Conservation (phyloP, 2,888 invertebrate species). For the Eilema griseolum region DNA sequence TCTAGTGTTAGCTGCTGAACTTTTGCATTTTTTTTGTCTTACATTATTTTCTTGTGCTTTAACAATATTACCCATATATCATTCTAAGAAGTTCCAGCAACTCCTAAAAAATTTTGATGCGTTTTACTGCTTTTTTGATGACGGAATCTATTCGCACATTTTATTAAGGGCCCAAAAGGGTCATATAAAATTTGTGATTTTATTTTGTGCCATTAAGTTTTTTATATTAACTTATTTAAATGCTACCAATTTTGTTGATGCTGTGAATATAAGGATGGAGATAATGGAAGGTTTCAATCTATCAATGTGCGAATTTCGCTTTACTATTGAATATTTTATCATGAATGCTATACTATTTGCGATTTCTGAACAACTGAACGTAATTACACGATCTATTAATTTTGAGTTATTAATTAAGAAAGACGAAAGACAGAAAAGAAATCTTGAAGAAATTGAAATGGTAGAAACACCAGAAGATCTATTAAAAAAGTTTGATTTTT, state of each 20-base stretch:
- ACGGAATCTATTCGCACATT: constrained; percentile 14
- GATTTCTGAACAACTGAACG: constrained; percentile 54
- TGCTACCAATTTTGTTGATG: no score
- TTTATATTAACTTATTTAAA: not conserved
- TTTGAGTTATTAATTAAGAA: constrained; percentile 18
- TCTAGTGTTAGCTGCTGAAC: not conserved
- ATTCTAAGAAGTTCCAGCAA: constrained; percentile 26
- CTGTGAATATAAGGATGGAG: not conserved
- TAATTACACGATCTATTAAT: constrained; percentile 47
- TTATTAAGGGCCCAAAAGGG: constrained; percentile 30
- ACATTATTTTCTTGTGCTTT: constrained; percentile 29
- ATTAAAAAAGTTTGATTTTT: constrained; percentile 47
- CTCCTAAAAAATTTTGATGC: constrained; percentile 36
- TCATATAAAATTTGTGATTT: not conserved
- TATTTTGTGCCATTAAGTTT: constrained; percentile 6
- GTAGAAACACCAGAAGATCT: not conserved
- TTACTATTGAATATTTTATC: constrained; percentile 48
- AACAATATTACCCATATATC: constrained; percentile 13
- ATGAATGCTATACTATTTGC: constrained; percentile 44
- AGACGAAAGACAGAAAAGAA: not conserved
- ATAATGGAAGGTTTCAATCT: constrained; percentile 22
- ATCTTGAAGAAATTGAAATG: not conserved
- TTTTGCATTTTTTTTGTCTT: constrained; percentile 17
- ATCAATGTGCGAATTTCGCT: constrained; percentile 47
- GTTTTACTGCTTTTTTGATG: constrained; percentile 27